Conservation (phyloP, 2,797 vertebrate species). For the Phoebastria nigripes region DNA sequence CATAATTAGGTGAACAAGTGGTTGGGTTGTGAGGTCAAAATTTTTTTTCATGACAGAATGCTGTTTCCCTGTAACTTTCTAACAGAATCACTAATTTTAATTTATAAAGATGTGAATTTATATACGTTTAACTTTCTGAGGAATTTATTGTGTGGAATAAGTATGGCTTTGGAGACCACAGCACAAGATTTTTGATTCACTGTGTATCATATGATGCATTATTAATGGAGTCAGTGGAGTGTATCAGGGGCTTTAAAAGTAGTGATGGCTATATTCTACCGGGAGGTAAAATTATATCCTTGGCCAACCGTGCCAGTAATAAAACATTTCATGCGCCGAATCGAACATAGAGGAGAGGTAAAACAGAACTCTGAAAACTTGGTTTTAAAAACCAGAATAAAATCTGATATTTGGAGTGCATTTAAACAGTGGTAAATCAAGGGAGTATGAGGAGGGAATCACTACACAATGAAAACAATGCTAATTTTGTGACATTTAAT, state of each 20-base stretch:
- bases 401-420: neutral
- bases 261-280: neutral
- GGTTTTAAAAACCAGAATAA: neutral
- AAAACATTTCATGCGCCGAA: neutral
- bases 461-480: neutral
- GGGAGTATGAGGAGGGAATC: neutral
- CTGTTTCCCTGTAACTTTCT: neutral
- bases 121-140: neutral
- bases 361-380: neutral
- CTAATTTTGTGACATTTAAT: conserved; percentile 30
- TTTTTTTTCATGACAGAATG: neutral
- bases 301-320: neutral
- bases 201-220: neutral
- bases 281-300: neutral
- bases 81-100: neutral
- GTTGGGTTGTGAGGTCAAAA: neutral
- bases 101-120: neutral
- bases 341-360: neutral
- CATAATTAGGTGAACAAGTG: neutral
- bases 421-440: conserved; percentile 24
- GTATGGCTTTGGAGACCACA: neutral
- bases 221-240: neutral
- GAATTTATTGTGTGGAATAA: neutral
- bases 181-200: neutral
- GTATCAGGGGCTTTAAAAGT: neutral